Evolutionary conservation across 2,113 vertebrate species (phyloP), one percentile per base, ranked within the genome.

Genomic region (Cyprichromis sp.): DNA sequence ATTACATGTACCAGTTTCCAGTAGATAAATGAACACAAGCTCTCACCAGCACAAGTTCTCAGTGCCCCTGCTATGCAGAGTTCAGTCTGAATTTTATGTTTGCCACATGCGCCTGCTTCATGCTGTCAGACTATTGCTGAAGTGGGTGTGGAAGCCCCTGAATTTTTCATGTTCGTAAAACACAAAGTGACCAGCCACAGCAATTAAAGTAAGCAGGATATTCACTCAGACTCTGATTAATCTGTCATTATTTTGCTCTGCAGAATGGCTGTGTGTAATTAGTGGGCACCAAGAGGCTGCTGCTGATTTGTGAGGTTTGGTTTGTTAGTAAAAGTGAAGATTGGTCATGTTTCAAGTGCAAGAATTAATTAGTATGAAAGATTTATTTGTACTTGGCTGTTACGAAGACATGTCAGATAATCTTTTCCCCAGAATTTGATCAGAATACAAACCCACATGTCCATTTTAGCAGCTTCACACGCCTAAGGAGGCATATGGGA

Each of bases 401-500:
- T 86, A 36, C 26, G 13, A 85, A 82, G 40, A 19, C 14, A n/a
- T 36, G 83, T 89, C 59, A 89, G 36, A 86, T 53, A 85, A 80
- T 89, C 78, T 80, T 82, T 47, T 80, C 57, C 47, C 76, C 8
- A 61, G 83, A 84, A 81, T 52, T 88, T 90, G 87, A 91, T 92
- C 84, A 89, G 86, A 53, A 76, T 47, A 89, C 80, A 82, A 87
- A 90, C 90, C 89, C 54, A 90, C 61, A 85, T 93, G 88, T 90
- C 84, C 45, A 61, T 61, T 81, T 52, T 76, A 55, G 50, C 59
- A 80, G 79, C 86, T 84, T 66, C 54, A 84, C 73, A 82, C 47
- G 57, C 14, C 85, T 80, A 7, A 87, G 80, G 55, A 92, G 87
- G 57, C 92, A 92, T 89, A 84, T 92, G 91, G 87, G 85, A 94